These are phyloP conservation scores for Zeus faber DNA, from an alignment of 2,113 vertebrate genomes.

Conservation along the genomic window DNA sequence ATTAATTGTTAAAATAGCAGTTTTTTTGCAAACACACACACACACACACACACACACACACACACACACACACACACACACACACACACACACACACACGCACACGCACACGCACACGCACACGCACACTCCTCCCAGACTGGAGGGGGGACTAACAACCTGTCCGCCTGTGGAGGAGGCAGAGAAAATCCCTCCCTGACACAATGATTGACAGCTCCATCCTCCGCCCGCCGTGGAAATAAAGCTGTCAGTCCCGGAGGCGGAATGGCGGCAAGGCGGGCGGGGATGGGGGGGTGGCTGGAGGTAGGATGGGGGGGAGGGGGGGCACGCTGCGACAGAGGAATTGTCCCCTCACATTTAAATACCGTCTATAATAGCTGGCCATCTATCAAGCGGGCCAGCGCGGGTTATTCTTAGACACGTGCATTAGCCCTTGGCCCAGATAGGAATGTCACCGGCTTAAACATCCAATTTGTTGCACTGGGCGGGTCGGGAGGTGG, in stretches of 20 bases:
- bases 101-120: conserved; percentile 12
- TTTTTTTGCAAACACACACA: neutral
- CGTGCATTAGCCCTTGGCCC: conserved; percentile 71
- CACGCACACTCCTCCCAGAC: neutral
- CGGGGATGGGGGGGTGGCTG: neutral
- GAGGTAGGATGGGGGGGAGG: neutral
- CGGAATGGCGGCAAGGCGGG: too few species aligned
- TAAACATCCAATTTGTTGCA: conserved; percentile 71
- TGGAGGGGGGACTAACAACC: too few species aligned
- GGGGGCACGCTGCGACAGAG: neutral
- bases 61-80: conserved; percentile 10
- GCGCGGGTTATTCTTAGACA: conserved; percentile 28
- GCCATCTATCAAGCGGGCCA: conserved; percentile 1
- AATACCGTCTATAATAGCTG: conserved; percentile 16
- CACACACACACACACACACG: conserved; percentile 12
- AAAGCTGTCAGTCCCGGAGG: conserved; percentile 11
- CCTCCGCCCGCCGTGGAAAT: conserved; percentile 2
- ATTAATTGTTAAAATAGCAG: too few species aligned
- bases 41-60: conserved; percentile 2
- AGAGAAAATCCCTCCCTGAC: conserved; percentile 12
- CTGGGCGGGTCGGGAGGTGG: conserved; percentile 46
- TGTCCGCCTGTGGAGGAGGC: neutral
- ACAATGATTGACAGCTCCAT: conserved; percentile 16
- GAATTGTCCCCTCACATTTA: conserved; percentile 21
- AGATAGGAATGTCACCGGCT: conserved; percentile 71